Conservation (phyloP, 2,113 vertebrate species). For the Turnix velox region DNA sequence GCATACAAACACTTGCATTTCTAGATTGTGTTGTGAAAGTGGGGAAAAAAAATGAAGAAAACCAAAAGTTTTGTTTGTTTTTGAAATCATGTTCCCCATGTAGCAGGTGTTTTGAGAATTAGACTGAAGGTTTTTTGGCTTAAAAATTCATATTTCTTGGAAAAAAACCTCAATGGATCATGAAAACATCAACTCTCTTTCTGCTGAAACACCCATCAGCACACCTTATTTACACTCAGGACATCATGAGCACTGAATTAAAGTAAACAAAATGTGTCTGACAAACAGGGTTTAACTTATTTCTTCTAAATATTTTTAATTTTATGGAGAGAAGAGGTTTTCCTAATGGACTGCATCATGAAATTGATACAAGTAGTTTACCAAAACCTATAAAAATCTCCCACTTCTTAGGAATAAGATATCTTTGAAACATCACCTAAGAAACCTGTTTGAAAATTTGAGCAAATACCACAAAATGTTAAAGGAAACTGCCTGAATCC, state of each 20-base stretch:
- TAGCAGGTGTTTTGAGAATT: neutral
- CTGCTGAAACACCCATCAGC: neutral
- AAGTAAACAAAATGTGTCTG: neutral
- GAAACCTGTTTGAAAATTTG: neutral
- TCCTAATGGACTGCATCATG: neutral
- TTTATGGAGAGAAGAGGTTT: neutral
- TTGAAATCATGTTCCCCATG: neutral
- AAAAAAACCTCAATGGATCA: neutral
- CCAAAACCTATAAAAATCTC: neutral
- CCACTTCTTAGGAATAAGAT: neutral
- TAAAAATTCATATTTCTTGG: neutral
- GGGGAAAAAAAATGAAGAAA: neutral
- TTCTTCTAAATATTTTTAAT: neutral
- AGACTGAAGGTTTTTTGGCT: neutral
- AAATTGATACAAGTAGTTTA: neutral
- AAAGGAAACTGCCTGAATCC: neutral
- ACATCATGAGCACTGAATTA: neutral
- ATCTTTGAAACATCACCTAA: neutral
- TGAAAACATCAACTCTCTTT: neutral
- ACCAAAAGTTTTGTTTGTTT: neutral
- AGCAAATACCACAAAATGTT: neutral
- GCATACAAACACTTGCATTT: rapidly evolving
- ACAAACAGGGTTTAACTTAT: neutral
- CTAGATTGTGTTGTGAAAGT: neutral
- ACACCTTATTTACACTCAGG: neutral